Evolutionary conservation across 2,797 vertebrate species (phyloP), one percentile per base, ranked within the genome.

Genomic region (Pitangus sulphuratus): DNA sequence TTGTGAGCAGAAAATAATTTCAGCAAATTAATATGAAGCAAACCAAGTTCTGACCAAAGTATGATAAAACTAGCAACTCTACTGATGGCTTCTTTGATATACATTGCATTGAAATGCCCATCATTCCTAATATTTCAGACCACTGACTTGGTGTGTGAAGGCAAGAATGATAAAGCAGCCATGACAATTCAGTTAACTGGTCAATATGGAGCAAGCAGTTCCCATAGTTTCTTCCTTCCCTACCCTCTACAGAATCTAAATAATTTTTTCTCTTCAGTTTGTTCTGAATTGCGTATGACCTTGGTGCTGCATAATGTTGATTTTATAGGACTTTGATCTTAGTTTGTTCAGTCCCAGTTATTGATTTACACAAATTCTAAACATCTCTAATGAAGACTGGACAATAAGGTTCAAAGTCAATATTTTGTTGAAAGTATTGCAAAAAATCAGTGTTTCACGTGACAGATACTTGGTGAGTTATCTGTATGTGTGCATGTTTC

Each of bases 241-340:
- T 90, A 50, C 12, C 24, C 35, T 77, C 84, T 87, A 24, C 92
- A 96, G 70, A 95, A 84, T 95, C 75, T 85, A 84, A 97, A 94
- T 87, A 68, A 80, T 96, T 66, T 95, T 92, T 96, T 53, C 48
- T 91, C 31, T 75, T 72, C 56, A 68, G 40, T 79, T 91, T 85
- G 45, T 69, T 95, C 61, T 90, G 95, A 97, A 96, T 92, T 96
- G 94, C 88, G 6, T 91, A 79, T 97, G 89, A 97, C 96, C 94
- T 95, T 97, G 93, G 82, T 95, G 95, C 97, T 96, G 89, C 90
- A 88, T 97, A 95, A 90, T 97, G 91, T 95, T 97, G 93, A 96
- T 97, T 95, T 96, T 93, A 84, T 95, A 95, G 96, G 93, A 98
- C 96, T 97, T 96, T 93, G 97, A 89, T 95, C 96, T 96, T 88